Evolutionary conservation across 2,888 invertebrate genomes (phyloP), one percentile per base, ranked within the genome.

Genomic region (Cheilosia vulpina): DNA sequence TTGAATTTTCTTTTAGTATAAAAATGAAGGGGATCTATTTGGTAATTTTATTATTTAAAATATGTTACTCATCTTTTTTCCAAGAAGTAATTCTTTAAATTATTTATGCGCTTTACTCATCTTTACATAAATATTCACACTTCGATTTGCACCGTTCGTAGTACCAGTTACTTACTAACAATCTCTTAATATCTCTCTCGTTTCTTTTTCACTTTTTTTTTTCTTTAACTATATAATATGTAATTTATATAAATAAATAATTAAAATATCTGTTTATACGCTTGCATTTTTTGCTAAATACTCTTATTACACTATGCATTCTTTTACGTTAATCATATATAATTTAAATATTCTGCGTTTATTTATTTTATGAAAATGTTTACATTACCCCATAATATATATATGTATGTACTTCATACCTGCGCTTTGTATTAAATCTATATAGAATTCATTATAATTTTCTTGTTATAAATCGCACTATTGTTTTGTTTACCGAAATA

Each of bases 131-230:
- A 83, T 77, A 78, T 83, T 73, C 77, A 83, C 72, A 83, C 72
- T 72, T 77, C 66, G 55, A 69, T 78, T 77, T 77, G 72, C 82
- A 83, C 76, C 77, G 66, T 77, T 78, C 76, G 65, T 77, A 72
- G 53, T 83, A 72, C 77, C 77, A 77, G 53, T 83, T 77, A 83
- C 66, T 83, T 77, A 66, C 82, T 83, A 83, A 77, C 82, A 83
- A 83, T 83, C 82, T 83, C 82, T 68, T 83, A 62, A 72, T 77
- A 53, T 83, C 82, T 83, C 82, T 83, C 82, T 83, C 82, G 34
- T 66, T 77, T 77, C 77, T 72, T 45, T 66, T 66, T 53, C 34
- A 27, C 62, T 43, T 41, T 50, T 34, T 60, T 31, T 31, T 34
- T 77, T 43, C 45, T 55, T 55, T 4, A 68, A 53, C 38, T 50